Conservation (phyloP, 1,140 invertebrate genomes). For the Notospermus geniculatus region DNA sequence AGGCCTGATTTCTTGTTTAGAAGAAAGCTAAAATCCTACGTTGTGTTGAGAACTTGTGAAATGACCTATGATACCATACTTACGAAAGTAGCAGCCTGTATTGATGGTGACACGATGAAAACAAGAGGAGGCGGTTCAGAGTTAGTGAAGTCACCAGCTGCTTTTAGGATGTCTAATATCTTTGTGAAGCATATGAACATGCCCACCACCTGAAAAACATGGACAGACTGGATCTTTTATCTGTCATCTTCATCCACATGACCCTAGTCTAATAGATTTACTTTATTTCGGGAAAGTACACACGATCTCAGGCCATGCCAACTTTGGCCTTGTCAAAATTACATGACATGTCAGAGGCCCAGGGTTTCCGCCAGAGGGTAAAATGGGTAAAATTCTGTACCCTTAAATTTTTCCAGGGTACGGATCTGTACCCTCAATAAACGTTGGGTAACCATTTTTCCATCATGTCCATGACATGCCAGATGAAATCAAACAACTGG, state of each 20-base stretch:
- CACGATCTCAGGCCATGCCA: background rate
- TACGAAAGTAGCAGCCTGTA: slow-evolving; percentile 17
- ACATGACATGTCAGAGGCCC: background rate
- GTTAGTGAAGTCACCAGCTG: background rate
- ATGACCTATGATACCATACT: slow-evolving; percentile 7
- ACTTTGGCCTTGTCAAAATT: background rate
- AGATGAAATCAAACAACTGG: too few relatives aligned
- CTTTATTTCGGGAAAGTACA: background rate
- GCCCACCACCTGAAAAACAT: slow-evolving; percentile 8
- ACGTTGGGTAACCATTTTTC: too few relatives aligned
- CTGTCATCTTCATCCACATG: too few relatives aligned
- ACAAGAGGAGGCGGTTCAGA: background rate
- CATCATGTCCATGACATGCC: too few relatives aligned
- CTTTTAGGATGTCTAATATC: background rate
- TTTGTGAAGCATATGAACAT: background rate
- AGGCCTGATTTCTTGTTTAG: background rate
- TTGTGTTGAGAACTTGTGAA: too few relatives aligned
- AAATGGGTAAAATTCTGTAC: too few relatives aligned
- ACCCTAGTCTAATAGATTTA: background rate
- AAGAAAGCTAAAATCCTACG: too few relatives aligned
- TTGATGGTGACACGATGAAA: background rate
- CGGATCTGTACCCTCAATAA: too few relatives aligned
- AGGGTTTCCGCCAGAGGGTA: too few relatives aligned
- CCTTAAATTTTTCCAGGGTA: too few relatives aligned
- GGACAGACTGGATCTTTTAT: too few relatives aligned